Evolutionary conservation across 2,797 vertebrate genomes (phyloP).

Genomic region (Scomberomorus guttatus): DNA sequence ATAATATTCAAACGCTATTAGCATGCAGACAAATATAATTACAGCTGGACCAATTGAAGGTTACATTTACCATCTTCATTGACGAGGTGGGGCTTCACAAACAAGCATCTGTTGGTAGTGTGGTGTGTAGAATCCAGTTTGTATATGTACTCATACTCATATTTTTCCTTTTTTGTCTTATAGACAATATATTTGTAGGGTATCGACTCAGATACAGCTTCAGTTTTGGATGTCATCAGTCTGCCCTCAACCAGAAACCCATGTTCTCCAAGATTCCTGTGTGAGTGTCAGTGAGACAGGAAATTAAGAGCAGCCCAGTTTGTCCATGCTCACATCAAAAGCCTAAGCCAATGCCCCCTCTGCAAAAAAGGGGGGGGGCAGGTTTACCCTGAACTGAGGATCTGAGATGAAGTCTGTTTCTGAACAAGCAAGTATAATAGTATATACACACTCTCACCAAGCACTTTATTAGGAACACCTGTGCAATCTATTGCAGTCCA

Average conservation of each 20-base stretch:
- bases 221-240: conserved; percentile 47
- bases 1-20: background rate
- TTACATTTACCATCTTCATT: conserved; percentile 73
- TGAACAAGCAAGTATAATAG: background rate
- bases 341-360: no score
- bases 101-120: conserved; percentile 87
- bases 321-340: background rate
- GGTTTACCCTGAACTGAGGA: background rate
- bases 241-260: conserved; percentile 89
- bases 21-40: background rate
- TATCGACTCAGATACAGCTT: conserved; percentile 56
- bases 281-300: background rate
- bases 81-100: conserved; percentile 57
- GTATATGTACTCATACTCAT: conserved; percentile 89
- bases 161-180: fast-evolving
- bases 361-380: no score
- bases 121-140: conserved; percentile 15
- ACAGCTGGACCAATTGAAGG: fast-evolving
- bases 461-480: no score
- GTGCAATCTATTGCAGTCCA: no score
- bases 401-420: background rate
- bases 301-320: background rate
- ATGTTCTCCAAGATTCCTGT: conserved; percentile 81
- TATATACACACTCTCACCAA: no score
- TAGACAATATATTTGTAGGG: conserved; percentile 92